A percentile compares a stretch with the other conserved stretches of the same genome.
Conservation (phyloP, 2,797 vertebrate species). For the Danio tinwini region DNA sequence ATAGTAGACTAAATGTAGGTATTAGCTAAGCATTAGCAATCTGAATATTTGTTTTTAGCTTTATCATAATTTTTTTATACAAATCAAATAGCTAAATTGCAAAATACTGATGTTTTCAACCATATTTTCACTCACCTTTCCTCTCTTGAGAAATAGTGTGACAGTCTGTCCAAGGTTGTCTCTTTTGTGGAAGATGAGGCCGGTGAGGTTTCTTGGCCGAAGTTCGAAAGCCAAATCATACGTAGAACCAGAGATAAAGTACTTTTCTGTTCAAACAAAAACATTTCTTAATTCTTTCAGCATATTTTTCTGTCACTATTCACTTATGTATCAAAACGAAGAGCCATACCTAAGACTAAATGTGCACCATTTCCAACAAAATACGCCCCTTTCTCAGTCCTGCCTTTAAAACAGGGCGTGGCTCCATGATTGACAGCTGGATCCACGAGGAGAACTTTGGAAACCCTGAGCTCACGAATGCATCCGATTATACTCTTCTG, state of each 20-base stretch:
- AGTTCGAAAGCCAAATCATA: conserved; percentile 69
- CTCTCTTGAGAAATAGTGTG: conserved; percentile 66
- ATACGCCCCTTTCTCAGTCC: conserved; percentile 77
- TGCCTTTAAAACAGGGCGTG: conserved; percentile 76
- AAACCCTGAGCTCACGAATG: conserved; percentile 80
- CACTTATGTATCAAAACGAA: not conserved
- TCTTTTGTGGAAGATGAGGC: conserved; percentile 67
- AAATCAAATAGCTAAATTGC: not conserved
- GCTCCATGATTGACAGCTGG: conserved; percentile 69
- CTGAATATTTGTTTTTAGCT: not conserved
- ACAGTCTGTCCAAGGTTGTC: conserved; percentile 53
- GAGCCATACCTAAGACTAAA: conserved; percentile 76
- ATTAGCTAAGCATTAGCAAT: no score
- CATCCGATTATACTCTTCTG: conserved; percentile 81
- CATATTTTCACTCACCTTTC: conserved; percentile 60
- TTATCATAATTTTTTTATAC: not conserved
- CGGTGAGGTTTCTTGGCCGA: conserved; percentile 63
- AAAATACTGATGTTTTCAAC: not conserved
- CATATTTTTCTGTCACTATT: not conserved
- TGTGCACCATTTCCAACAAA: conserved; percentile 83
- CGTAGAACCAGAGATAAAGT: conserved; percentile 50
- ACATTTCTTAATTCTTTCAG: not conserved
- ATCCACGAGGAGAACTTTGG: conserved; percentile 69
- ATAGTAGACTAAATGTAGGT: no score
- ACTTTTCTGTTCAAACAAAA: conserved; percentile 59